Evolutionary conservation across 2,888 invertebrate species (phyloP).

Genomic region (Nephrotoma guestfalica): DNA sequence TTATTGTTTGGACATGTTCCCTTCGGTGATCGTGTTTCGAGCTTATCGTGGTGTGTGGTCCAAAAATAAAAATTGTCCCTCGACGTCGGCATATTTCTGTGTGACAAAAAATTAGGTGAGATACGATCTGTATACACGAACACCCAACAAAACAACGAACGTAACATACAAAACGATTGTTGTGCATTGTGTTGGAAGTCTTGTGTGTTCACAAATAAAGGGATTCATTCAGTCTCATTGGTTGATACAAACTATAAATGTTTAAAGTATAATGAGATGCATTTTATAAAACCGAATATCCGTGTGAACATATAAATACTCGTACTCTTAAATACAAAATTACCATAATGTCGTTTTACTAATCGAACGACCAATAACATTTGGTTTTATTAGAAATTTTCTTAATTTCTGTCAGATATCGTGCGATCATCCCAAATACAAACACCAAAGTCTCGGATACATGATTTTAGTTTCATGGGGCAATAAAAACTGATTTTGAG

Average conservation of each 20-base stretch:
- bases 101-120: background rate
- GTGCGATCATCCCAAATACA: background rate
- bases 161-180: background rate
- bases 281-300: background rate
- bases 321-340: background rate
- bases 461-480: background rate
- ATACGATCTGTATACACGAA: background rate
- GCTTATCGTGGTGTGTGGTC: background rate
- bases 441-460: background rate
- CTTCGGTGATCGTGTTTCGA: background rate
- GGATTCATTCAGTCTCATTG: background rate
- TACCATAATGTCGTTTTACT: background rate
- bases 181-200: background rate
- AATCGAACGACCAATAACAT: background rate
- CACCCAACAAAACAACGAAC: background rate
- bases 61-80: background rate
- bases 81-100: background rate
- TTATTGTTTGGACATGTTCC: background rate
- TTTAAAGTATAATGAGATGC: background rate
- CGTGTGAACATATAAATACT: background rate
- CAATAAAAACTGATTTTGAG: background rate
- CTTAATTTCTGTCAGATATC: background rate
- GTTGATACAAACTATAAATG: background rate
- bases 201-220: background rate
- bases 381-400: background rate